Conservation (phyloP, 2,113 vertebrate genomes). For the Barbus barbus region DNA sequence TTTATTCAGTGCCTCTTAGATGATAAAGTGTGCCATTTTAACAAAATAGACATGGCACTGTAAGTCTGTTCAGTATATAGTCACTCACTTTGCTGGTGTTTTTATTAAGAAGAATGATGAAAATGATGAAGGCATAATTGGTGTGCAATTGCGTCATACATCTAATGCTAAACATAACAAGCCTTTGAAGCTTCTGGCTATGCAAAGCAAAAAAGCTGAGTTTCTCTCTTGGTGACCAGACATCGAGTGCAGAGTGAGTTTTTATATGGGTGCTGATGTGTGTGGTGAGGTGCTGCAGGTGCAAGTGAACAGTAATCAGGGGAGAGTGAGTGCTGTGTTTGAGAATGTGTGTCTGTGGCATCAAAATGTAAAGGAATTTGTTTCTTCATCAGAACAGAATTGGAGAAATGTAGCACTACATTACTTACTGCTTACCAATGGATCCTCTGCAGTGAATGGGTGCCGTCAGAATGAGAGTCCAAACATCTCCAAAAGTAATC, state of each 20-base stretch:
- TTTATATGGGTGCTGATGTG: no score
- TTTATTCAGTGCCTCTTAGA: conserved; percentile 12
- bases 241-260: no score
- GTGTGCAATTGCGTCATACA: not conserved
- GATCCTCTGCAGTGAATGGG: no score
- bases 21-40: not conserved
- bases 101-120: not conserved
- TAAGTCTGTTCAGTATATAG: not conserved
- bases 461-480: no score
- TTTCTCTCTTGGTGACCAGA: no score
- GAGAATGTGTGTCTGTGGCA: no score
- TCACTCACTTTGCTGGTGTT: not conserved
- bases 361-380: not conserved
- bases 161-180: not conserved
- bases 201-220: not conserved
- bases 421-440: not conserved
- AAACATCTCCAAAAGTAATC: not conserved
- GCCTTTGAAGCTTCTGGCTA: not conserved
- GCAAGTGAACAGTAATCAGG: no score
- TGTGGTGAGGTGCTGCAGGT: no score
- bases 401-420: not conserved
- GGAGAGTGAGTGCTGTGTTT: no score
- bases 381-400: not conserved
- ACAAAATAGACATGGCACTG: not conserved
- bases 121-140: not conserved